These are phyloP conservation scores for Drosophila emarginata DNA, from an alignment of 2,888 invertebrate species.

Conservation along the genomic window DNA sequence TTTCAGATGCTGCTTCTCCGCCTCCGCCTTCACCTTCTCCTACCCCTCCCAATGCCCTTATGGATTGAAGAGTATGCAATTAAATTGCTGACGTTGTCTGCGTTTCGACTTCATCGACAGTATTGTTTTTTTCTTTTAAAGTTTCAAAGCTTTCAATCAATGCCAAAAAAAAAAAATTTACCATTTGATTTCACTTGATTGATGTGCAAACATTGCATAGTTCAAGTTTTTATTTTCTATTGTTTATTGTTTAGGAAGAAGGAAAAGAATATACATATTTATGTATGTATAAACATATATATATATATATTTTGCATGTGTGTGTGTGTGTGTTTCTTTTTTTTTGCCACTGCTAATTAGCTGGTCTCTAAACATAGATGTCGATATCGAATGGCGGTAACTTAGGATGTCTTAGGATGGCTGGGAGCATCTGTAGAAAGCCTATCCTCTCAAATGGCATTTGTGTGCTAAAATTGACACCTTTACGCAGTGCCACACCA, in stretches of 20 bases:
- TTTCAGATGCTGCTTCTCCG: conserved; percentile 4
- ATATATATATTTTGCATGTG: not conserved
- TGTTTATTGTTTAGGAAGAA: conserved; percentile 2
- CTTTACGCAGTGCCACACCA: conserved; percentile 68
- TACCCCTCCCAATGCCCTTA: conserved; percentile 21
- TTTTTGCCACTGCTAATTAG: conserved; percentile 38
- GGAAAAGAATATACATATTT: conserved; percentile 29
- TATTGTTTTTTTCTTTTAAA: conserved; percentile 31
- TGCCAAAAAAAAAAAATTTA: conserved; percentile 39
- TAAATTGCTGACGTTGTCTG: conserved; percentile 54
- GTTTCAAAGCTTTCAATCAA: conserved; percentile 65
- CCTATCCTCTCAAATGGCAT: conserved; percentile 61
- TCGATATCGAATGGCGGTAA: not conserved
- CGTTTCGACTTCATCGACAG: not conserved
- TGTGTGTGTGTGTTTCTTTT: no score
- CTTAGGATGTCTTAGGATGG: not conserved
- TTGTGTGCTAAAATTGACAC: conserved; percentile 77
- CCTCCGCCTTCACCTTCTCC: not conserved
- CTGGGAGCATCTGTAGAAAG: conserved; percentile 39
- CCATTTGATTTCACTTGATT: conserved; percentile 65
- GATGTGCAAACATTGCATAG: conserved; percentile 61
- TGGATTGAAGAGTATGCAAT: conserved; percentile 61
- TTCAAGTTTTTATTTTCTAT: conserved; percentile 13
- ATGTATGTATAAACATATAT: not conserved
- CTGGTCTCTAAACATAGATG: conserved; percentile 13